Conservation (phyloP, 1,140 invertebrate genomes). For the Bombus huntii region DNA sequence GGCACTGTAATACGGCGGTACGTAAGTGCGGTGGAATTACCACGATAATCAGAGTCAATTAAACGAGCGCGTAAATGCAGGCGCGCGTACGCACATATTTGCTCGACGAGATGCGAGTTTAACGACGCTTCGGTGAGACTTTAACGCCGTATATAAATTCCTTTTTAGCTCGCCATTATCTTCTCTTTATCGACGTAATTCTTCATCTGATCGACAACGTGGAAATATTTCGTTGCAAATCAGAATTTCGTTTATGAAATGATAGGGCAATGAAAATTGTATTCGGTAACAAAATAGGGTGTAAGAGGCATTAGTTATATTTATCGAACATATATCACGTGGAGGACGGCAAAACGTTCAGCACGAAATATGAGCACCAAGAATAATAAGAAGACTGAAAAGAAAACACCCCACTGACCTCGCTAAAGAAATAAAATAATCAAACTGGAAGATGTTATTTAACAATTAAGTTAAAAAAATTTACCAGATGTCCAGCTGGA, state of each 20-base stretch:
- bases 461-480: too few relatives aligned
- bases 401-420: too few relatives aligned
- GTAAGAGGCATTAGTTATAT: too few relatives aligned
- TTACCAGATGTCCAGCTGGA: too few relatives aligned
- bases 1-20: too few relatives aligned
- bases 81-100: background rate
- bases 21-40: background rate
- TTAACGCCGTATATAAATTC: constrained; percentile 17
- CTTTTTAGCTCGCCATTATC: constrained; percentile 16
- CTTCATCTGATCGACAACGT: background rate
- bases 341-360: too few relatives aligned
- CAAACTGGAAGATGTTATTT: too few relatives aligned
- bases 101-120: background rate
- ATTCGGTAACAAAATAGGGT: too few relatives aligned
- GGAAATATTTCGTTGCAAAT: background rate
- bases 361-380: too few relatives aligned
- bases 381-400: too few relatives aligned
- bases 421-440: too few relatives aligned
- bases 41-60: background rate
- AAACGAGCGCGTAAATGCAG: background rate
- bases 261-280: background rate
- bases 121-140: background rate
- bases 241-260: background rate
- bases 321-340: too few relatives aligned
- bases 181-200: background rate